Base-by-base conservation (phyloP, 2,797 vertebrate species). In the Gymnoscopelus microlampas region DNA sequence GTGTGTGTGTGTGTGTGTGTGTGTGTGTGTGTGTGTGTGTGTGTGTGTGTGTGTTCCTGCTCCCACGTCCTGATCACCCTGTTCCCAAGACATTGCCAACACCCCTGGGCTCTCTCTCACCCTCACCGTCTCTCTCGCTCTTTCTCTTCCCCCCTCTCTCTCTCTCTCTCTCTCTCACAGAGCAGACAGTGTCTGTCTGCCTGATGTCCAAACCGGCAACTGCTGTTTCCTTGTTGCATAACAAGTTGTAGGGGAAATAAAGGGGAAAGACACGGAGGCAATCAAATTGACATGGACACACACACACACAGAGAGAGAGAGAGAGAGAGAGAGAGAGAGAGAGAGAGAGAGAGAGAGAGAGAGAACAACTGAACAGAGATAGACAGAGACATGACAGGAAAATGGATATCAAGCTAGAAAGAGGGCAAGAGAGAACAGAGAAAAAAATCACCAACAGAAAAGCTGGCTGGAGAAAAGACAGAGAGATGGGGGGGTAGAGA, bases 1-100 rank as follows among this genome's bases (percentile, higher is more conserved):
- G 60, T 23, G 44, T 47, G 35, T 15, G 29, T 0, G 64, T 64
- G 64, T 74, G 68, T 29, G 47, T 44, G 59, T 63, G 9, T 57
- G 29, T 65, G 69, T 44, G 49, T 68, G 55, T 57, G 24, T 32
- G 55, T 32, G 55, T 32, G 55, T 32, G 55, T 32, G 55, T 32
- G 55, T 57, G 24, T 57, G 55, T 57, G 55, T 4, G 55, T 57
- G 55, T 13, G 55, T 32, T 24, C 13, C 15, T 32, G 54, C 12
- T 51, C 49, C 49, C 49, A 51, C 49, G 49, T 51, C 49, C 49
- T 13, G 49, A 51, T 51, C 49, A 51, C 53, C 53, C 53, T 19
- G 53, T 55, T 55, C 53, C 53, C 53, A 55, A 24, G 53, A 24
- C 19, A 55, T n/a, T 51, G 49, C 49, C 49, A 51, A 51, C 12